Evolutionary conservation across 2,113 vertebrate genomes (phyloP).

Genomic region (Grus americana): DNA sequence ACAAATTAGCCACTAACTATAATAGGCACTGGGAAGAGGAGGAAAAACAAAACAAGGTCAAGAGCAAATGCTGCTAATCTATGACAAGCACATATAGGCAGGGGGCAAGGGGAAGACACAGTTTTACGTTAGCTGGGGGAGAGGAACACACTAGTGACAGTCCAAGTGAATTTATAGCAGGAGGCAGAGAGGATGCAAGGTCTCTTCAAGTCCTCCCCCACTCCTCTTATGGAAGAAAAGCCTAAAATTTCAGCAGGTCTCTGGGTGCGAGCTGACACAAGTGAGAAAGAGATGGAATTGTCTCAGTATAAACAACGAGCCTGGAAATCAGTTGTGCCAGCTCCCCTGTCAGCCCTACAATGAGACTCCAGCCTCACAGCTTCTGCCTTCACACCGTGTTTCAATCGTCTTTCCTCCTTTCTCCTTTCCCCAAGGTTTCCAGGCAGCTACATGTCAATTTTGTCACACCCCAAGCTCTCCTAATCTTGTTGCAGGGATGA

Average conservation of each 20-base stretch:
- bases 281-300: conserved; percentile 31
- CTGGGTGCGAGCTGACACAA: conserved; percentile 64
- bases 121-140: neutral
- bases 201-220: neutral
- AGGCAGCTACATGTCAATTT: conserved; percentile 17
- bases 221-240: neutral
- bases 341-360: neutral
- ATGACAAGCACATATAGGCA: neutral
- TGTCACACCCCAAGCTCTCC: conserved; percentile 26
- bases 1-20: neutral
- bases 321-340: conserved; percentile 29
- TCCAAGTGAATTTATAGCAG: conserved; percentile 19
- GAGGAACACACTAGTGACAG: neutral
- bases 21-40: neutral
- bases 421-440: conserved; percentile 20
- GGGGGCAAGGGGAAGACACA: neutral
- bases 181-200: neutral
- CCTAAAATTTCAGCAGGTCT: conserved; percentile 37
- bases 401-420: neutral
- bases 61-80: neutral
- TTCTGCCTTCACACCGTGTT: neutral
- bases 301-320: conserved; percentile 53
- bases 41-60: neutral
- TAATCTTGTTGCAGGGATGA: conserved; percentile 27
- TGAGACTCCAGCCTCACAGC: neutral